Conservation (phyloP, 2,113 vertebrate genomes). For the Nerophis ophidion region DNA sequence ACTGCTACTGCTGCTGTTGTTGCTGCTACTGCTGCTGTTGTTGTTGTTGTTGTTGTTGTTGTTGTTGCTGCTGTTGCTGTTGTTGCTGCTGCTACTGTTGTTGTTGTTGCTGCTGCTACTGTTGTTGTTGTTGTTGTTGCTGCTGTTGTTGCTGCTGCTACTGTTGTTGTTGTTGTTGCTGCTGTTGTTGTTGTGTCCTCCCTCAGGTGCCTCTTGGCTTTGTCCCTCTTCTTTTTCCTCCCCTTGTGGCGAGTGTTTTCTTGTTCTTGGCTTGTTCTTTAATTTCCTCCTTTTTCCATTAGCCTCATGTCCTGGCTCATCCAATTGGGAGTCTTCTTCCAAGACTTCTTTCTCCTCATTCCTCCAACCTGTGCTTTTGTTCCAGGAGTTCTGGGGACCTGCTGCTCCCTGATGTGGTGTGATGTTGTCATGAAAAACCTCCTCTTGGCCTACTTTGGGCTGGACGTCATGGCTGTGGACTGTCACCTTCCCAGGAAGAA, state of each 20-base stretch:
- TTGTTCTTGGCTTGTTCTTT: constrained; percentile 53
- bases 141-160: too few relatives aligned
- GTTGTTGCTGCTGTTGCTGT: not conserved
- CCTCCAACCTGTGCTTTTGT: constrained; percentile 4
- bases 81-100: too few relatives aligned
- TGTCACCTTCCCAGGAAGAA: constrained; percentile 17
- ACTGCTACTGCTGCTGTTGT: too few relatives aligned
- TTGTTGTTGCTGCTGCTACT: constrained; percentile 8
- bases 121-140: too few relatives aligned
- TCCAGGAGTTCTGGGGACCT: constrained; percentile 11
- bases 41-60: constrained; percentile 9
- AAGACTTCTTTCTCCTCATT: constrained; percentile 6
- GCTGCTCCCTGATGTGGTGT: constrained; percentile 16
- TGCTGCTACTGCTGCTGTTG: too few relatives aligned
- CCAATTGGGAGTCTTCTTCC: not conserved
- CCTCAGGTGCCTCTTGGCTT: constrained; percentile 20
- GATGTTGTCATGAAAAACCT: constrained; percentile 15
- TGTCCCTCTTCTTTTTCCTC: constrained; percentile 34
- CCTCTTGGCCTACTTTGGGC: constrained; percentile 12
- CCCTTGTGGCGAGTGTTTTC: constrained; percentile 51
- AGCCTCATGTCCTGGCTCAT: constrained; percentile 33
- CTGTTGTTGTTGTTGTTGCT: too few relatives aligned
- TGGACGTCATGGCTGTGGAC: constrained; percentile 1
- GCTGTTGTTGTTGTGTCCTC: constrained; percentile 17
- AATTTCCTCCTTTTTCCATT: constrained; percentile 53